phyloP scores from a whole-genome alignment of 2,888 invertebrate species.

The Esperia sulphurella region DNA sequence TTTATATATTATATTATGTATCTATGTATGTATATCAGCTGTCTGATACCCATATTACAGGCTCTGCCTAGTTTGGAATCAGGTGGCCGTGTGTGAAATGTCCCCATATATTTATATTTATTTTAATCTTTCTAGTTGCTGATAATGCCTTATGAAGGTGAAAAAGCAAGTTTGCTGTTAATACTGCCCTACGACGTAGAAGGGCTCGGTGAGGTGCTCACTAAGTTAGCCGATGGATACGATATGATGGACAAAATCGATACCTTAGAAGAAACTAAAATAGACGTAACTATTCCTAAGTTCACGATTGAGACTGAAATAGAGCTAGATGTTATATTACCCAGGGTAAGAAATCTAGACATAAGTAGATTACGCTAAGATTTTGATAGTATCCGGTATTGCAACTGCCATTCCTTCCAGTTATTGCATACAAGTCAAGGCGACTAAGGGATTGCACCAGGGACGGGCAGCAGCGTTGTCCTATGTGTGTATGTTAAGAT shows the following conservation, averaged over 20 bases:
- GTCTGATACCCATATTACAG: too few relatives aligned
- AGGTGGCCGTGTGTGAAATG: too few relatives aligned
- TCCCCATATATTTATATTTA: not conserved
- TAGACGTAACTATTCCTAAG: constrained; percentile 85
- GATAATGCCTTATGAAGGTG: constrained; percentile 84
- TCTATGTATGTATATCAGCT: too few relatives aligned
- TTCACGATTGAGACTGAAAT: constrained; percentile 88
- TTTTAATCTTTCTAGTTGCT: constrained; percentile 81
- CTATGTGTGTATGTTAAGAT: too few relatives aligned
- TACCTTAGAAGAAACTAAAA: constrained; percentile 66
- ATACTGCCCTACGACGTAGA: constrained; percentile 84
- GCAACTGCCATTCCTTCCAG: too few relatives aligned
- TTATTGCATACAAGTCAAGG: too few relatives aligned
- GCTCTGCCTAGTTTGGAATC: too few relatives aligned
- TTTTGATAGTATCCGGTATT: too few relatives aligned
- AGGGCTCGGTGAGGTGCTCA: constrained; percentile 81
- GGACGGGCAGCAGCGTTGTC: too few relatives aligned
- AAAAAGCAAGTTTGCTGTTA: constrained; percentile 85
- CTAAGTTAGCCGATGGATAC: constrained; percentile 73
- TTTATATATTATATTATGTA: too few relatives aligned
- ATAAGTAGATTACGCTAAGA: not conserved
- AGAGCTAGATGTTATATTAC: constrained; percentile 78
- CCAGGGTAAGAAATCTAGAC: constrained; percentile 69
- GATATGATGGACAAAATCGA: constrained; percentile 74
- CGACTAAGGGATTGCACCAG: too few relatives aligned